A percentile compares a stretch with the other conserved stretches of the same genome.
phyloP scores from a whole-genome alignment of 92 coral and sea anemone species.

The Zoanthus sociatus region DNA sequence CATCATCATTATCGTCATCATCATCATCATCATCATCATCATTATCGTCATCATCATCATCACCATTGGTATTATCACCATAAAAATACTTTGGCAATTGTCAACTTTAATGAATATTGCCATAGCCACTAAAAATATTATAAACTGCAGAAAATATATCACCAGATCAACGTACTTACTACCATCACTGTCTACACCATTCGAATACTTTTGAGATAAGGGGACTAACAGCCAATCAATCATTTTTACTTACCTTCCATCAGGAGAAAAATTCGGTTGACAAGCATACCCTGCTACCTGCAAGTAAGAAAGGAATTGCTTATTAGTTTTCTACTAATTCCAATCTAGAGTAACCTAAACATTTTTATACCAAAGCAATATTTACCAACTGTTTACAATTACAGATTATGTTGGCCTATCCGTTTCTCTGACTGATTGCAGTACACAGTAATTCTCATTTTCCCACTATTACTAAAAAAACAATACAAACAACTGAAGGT shows the following conservation, averaged over 20 bases:
- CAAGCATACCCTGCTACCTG: slow-evolving; percentile 99
- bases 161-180: too few species aligned
- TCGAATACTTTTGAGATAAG: not conserved
- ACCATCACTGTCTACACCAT: too few species aligned
- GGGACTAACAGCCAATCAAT: not conserved
- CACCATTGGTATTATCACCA: too few species aligned
- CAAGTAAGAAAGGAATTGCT: not conserved
- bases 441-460: not conserved
- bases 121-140: too few species aligned
- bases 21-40: too few species aligned
- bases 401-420: not conserved
- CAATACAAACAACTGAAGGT: not conserved
- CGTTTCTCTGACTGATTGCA: not conserved
- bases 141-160: too few species aligned
- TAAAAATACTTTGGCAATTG: too few species aligned
- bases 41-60: too few species aligned
- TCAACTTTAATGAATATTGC: too few species aligned
- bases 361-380: too few species aligned
- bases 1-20: too few species aligned
- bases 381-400: not conserved
- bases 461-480: not conserved
- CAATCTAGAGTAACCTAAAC: not conserved
- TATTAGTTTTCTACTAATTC: too few species aligned
- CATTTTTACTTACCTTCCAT: slow-evolving; percentile 79
- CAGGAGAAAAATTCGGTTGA: slow-evolving; percentile 95